phyloP scores from a whole-genome alignment of 2,113 vertebrate genomes.

The Taxidea taxus region DNA sequence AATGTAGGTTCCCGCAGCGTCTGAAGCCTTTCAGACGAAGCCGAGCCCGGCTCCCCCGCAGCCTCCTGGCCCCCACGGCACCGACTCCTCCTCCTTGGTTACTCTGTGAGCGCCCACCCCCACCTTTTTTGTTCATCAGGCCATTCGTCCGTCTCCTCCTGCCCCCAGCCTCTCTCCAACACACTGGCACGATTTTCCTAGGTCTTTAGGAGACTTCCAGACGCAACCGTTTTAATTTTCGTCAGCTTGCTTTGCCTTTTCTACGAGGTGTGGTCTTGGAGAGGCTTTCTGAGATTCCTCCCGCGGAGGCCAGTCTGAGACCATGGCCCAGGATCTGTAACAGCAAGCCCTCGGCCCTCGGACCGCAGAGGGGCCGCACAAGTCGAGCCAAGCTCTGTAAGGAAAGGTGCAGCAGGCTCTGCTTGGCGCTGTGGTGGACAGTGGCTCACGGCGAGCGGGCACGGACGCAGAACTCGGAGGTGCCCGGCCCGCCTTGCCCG shows the following conservation, averaged over 20 bases:
- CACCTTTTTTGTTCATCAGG: constrained; percentile 43
- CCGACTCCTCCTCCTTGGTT: background rate
- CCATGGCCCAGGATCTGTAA: background rate
- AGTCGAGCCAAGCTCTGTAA: constrained; percentile 35
- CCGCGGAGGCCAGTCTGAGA: background rate
- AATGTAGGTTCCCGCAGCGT: background rate
- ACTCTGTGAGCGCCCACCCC: background rate
- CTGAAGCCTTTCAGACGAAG: background rate
- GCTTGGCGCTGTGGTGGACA: constrained; percentile 63
- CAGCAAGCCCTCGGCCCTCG: background rate
- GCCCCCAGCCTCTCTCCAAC: background rate
- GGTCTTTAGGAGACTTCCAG: background rate
- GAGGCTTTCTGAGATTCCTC: background rate
- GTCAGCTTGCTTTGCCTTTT: background rate
- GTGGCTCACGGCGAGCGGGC: constrained; percentile 40
- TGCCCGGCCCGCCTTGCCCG: background rate
- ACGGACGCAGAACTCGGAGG: constrained; percentile 64
- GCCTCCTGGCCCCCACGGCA: background rate
- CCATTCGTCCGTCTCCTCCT: accelerated
- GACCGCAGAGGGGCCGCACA: constrained; percentile 9
- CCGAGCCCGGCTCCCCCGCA: background rate
- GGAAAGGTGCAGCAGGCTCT: constrained; percentile 63
- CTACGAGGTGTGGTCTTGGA: background rate
- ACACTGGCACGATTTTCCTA: background rate
- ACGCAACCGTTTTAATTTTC: constrained; percentile 16